Conservation (phyloP, 2,797 vertebrate species). For the Alcedo quadribrachys region DNA sequence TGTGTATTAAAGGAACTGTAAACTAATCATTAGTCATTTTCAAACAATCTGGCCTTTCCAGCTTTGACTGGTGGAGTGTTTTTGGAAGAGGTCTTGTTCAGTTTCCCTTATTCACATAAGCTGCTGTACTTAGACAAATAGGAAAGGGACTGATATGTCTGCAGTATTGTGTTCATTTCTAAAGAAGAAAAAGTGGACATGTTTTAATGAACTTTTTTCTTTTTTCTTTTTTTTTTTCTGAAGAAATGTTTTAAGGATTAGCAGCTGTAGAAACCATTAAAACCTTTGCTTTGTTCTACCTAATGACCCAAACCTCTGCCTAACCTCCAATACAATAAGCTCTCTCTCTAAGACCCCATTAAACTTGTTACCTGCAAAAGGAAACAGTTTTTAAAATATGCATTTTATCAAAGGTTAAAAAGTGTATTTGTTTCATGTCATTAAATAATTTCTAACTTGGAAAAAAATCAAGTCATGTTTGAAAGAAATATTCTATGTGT, state of each 20-base stretch:
- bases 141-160: not conserved
- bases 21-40: conserved; percentile 91
- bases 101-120: conserved; percentile 40
- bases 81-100: conserved; percentile 57
- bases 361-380: conserved; percentile 13
- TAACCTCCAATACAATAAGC: not conserved
- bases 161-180: conserved; percentile 24
- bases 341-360: not conserved
- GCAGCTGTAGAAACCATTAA: conserved; percentile 3
- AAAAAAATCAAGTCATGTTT: not conserved
- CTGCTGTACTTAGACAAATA: conserved; percentile 1
- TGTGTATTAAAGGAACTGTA: conserved; percentile 89
- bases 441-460: not conserved
- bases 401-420: not conserved
- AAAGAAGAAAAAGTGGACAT: conserved; percentile 19
- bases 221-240: not conserved
- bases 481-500: not conserved
- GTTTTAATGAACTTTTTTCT: not conserved
- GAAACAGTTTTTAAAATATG: not conserved
- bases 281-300: conserved; percentile 20
- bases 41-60: conserved; percentile 78
- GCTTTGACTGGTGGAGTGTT: conserved; percentile 49
- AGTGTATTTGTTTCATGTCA: not conserved
- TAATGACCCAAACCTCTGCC: not conserved
- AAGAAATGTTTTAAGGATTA: conserved; percentile 37